A percentile compares a stretch with the other conserved stretches of the same genome.
Evolutionary conservation across 2,113 vertebrate species (phyloP).

Genomic region (Phylloscopus whistleri): DNA sequence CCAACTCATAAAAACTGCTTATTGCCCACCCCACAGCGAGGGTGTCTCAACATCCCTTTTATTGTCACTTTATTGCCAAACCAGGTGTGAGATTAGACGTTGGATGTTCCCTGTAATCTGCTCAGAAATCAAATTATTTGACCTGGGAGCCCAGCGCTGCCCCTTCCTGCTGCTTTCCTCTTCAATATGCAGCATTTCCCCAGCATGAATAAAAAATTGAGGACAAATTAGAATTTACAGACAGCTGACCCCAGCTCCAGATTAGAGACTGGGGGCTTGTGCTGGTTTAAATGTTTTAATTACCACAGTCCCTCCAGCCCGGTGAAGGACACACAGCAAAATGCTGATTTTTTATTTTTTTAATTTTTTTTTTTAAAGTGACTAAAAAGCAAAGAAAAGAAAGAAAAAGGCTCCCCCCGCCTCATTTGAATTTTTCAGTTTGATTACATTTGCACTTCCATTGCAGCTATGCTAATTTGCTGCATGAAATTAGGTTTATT

Average conservation of each 20-base stretch:
- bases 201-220: constrained; percentile 97
- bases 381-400: constrained; percentile 64
- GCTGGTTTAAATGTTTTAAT: constrained; percentile 95
- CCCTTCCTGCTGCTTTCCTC: constrained; percentile 88
- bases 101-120: constrained; percentile 92
- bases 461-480: constrained; percentile 73
- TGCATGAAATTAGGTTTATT: constrained; percentile 72
- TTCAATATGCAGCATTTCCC: constrained; percentile 93
- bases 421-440: constrained; percentile 68
- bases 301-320: constrained; percentile 82
- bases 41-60: constrained; percentile 62
- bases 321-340: constrained; percentile 88
- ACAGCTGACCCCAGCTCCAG: constrained; percentile 92
- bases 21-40: background rate
- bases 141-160: constrained; percentile 86
- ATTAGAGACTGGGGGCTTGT: constrained; percentile 82
- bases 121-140: constrained; percentile 97
- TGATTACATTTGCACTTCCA: constrained; percentile 74
- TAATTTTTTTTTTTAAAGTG: background rate
- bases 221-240: constrained; percentile 98
- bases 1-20: background rate
- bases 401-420: constrained; percentile 28
- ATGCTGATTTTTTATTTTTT: constrained; percentile 51
- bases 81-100: constrained; percentile 83
- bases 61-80: constrained; percentile 76